Evolutionary conservation across 2,113 vertebrate genomes (phyloP), one percentile per base, ranked within the genome.

Genomic region (Mormyrus lacerda): DNA sequence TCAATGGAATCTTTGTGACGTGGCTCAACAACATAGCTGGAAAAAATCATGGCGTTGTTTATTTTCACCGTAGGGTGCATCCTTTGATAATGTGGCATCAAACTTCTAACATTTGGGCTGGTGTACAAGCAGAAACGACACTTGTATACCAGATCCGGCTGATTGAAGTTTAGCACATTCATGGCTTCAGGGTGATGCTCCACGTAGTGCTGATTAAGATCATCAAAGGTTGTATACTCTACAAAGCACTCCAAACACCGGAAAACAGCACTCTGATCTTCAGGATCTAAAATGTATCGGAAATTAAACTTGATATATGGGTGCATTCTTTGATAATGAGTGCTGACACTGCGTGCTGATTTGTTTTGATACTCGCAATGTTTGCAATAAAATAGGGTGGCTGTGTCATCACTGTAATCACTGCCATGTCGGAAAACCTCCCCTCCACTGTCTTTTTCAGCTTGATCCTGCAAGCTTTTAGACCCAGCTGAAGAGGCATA

Each of bases 171-270:
- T 89, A 98, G 94, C 48, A 98, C 94, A 92, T 97, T 95, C 92
- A 96, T 97, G 91, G 96, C 96, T 92, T 97, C 96, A 0, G 97
- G 96, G 51, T 98, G 98, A 90, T 96, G 95, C 51, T 97, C 95
- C 0, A 91, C 92, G 6, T 97, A 97, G 92, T 99, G 98, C 69
- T 95, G 96, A 90, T 96, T 96, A 8, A 98, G 95, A 35, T 96
- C 95, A 91, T 95, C 95, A 35, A 96, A 95, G 88, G 95, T 96
- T 83, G 94, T 94, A 85, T 98, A 98, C 88, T 99, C 97, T 9
- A 97, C 96, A 39, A 97, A 98, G 90, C 98, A 99, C 89, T 97
- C 96, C 7, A 99, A 95, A 91, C 98, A 99, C 1, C 97, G 92
- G 90, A 98, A 98, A 0, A 96, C 97, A 0, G 97, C 98, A 0